These are phyloP conservation scores for Epinephelus lanceolatus DNA, from an alignment of 2,113 vertebrate genomes.

Conservation along the genomic window DNA sequence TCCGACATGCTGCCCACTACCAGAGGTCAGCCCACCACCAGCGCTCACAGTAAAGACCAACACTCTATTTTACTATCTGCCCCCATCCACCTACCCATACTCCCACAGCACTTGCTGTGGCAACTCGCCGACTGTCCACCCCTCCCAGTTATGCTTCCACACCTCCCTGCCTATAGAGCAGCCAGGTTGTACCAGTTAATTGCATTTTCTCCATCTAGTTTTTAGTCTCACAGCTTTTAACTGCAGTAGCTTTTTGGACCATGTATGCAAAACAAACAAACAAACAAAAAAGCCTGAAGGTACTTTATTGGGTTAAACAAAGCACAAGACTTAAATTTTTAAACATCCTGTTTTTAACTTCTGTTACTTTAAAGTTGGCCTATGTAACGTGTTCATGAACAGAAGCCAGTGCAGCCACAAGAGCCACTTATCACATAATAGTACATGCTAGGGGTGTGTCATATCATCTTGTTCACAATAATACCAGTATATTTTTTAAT, in stretches of 20 bases:
- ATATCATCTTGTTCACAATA: too few relatives aligned
- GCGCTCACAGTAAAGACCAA: constrained; percentile 75
- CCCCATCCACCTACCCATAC: constrained; percentile 25
- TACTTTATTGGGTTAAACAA: background rate
- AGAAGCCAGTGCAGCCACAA: too few relatives aligned
- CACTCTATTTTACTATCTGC: constrained; percentile 47
- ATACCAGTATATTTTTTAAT: too few relatives aligned
- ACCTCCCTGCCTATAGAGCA: background rate
- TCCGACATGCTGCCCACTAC: constrained; percentile 98
- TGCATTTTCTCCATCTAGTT: background rate
- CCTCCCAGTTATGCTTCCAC: constrained; percentile 20
- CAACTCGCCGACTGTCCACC: background rate
- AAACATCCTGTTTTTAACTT: too few relatives aligned
- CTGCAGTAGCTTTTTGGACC: background rate
- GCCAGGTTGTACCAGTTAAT: background rate
- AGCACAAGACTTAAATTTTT: too few relatives aligned
- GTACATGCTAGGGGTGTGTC: too few relatives aligned
- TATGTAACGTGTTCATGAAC: too few relatives aligned
- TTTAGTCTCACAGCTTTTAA: background rate
- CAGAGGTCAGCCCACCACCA: constrained; percentile 87
- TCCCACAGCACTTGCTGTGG: constrained; percentile 1
- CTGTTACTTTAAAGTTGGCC: too few relatives aligned
- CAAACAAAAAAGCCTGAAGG: too few relatives aligned
- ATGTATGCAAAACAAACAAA: background rate
- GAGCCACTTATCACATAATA: too few relatives aligned